Percentiles rank a stretch among this genome's conserved stretches.
These are phyloP conservation scores for Flexamia atlantica DNA, from an alignment of 2,888 invertebrate genomes.

Conservation along the genomic window DNA sequence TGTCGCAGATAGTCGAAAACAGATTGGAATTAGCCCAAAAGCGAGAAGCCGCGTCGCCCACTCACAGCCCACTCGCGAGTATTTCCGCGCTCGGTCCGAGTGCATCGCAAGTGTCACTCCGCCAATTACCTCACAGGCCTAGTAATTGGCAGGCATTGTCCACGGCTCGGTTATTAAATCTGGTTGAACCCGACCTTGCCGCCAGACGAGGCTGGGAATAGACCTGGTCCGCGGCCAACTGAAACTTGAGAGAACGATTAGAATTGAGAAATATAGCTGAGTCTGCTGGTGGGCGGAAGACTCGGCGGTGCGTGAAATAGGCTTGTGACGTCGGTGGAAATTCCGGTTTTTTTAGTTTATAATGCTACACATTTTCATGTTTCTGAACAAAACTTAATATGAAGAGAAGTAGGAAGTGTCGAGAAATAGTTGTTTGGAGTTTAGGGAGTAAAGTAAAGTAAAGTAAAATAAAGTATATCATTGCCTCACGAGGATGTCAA, in stretches of 20 bases:
- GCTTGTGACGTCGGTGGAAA: no score
- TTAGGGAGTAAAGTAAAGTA: no score
- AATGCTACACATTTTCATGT: no score
- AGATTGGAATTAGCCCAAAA: constrained; percentile 52
- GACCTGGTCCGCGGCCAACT: not conserved
- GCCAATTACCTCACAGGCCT: constrained; percentile 9
- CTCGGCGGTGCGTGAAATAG: not conserved
- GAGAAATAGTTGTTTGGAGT: no score
- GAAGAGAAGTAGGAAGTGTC: no score
- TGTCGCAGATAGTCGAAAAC: constrained; percentile 32
- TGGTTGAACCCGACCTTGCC: constrained; percentile 28
- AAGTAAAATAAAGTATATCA: no score
- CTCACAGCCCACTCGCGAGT: constrained; percentile 11
- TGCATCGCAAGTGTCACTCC: constrained; percentile 6
- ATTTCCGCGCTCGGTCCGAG: constrained; percentile 21
- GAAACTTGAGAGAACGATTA: constrained; percentile 9
- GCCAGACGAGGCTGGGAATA: constrained; percentile 6
- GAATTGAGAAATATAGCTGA: not conserved
- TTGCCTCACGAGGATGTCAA: no score
- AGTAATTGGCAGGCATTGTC: constrained; percentile 37
- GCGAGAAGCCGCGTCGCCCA: constrained; percentile 22
- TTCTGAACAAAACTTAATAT: no score
- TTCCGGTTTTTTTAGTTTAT: no score
- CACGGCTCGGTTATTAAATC: not conserved
- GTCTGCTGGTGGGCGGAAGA: not conserved